A percentile compares a stretch with the other conserved stretches of the same genome.
Conservation (phyloP, 1,140 invertebrate species). For the Panulirus ornatus region DNA sequence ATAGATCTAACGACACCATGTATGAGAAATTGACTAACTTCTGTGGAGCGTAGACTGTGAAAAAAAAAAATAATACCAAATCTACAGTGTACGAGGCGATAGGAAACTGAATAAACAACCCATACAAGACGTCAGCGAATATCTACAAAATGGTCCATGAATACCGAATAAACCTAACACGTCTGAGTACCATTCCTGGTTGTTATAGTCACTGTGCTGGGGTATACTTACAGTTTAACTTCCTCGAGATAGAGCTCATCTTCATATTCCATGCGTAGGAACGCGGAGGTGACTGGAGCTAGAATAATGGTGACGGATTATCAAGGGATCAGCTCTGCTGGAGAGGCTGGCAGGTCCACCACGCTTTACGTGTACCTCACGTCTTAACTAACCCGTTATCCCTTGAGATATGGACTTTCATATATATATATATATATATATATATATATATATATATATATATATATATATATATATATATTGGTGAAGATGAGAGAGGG, state of each 20-base stretch:
- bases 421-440: slow-evolving; percentile 59
- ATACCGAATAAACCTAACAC: neutral
- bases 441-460: slow-evolving; percentile 57
- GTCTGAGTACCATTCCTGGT: too few relatives aligned
- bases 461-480: slow-evolving; percentile 52
- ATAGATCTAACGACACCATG: too few relatives aligned
- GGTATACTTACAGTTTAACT: slow-evolving; percentile 65
- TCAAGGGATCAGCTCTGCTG: neutral
- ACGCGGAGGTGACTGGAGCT: slow-evolving; percentile 26
- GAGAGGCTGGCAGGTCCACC: too few relatives aligned
- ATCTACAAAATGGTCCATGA: too few relatives aligned
- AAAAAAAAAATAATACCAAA: too few relatives aligned
- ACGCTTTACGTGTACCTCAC: too few relatives aligned
- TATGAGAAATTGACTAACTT: neutral
- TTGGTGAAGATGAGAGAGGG: too few relatives aligned
- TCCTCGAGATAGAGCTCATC: slow-evolving; percentile 72
- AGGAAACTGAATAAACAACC: neutral
- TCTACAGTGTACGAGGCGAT: neutral
- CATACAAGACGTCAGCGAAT: too few relatives aligned
- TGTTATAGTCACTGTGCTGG: neutral
- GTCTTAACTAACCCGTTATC: too few relatives aligned
- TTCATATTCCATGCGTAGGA: slow-evolving; percentile 63
- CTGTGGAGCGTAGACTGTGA: neutral
- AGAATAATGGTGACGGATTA: slow-evolving; percentile 39
- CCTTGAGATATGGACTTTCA: neutral